These are phyloP conservation scores for Chaetophractus vellerosus DNA, from an alignment of 2,797 vertebrate species.

Conservation along the genomic window DNA sequence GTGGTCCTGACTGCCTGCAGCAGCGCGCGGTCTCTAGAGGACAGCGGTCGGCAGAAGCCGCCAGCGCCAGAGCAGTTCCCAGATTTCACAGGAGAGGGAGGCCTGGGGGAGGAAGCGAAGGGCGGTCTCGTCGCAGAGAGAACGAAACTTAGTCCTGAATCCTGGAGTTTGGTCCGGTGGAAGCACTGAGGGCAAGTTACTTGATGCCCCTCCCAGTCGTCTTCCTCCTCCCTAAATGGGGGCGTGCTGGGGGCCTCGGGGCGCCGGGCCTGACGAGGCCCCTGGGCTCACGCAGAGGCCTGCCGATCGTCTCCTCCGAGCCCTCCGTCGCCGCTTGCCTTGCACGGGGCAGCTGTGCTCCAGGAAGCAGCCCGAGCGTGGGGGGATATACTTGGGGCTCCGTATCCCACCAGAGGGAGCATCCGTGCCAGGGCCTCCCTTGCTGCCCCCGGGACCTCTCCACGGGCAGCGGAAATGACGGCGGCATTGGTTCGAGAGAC, in stretches of 20 bases:
- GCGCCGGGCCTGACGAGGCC: no score
- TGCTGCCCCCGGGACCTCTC: no score
- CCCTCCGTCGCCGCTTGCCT: neutral
- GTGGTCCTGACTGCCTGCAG: neutral
- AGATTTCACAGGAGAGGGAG: neutral
- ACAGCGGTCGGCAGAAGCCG: no score
- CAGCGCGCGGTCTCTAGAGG: neutral
- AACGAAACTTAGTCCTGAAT: no score
- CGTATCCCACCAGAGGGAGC: no score
- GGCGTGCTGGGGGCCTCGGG: neutral
- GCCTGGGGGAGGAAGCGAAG: accelerated
- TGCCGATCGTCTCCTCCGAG: no score
- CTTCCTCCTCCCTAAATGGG: neutral
- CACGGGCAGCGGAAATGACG: neutral
- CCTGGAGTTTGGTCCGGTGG: neutral
- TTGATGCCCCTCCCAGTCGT: neutral
- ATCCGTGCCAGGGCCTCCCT: neutral
- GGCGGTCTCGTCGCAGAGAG: accelerated
- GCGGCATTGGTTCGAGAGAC: neutral
- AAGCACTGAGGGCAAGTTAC: neutral
- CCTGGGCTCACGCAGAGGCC: accelerated
- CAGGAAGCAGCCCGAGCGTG: neutral
- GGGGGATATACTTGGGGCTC: neutral
- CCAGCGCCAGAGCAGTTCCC: accelerated
- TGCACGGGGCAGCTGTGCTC: accelerated